Base-by-base conservation (phyloP, 2,113 vertebrate species). In the Amphiprion ocellaris region DNA sequence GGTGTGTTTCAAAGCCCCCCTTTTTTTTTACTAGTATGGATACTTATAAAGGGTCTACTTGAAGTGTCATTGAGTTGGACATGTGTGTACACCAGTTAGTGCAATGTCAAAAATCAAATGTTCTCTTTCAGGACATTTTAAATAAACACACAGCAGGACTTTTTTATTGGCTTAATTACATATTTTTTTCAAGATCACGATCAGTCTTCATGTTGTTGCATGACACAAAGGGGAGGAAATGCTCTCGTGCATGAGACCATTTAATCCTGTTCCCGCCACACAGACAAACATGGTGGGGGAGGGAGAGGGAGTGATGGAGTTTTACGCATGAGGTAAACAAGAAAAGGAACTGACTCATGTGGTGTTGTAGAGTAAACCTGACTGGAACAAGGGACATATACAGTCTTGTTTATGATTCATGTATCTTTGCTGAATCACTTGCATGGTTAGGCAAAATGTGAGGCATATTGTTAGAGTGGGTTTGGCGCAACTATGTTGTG, bases 301-400 rank as follows among this genome's bases (percentile, higher is more conserved):
- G 21, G 10, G 16, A 47, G 23, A 63, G 77, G 71, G 84, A 64
- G 58, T 64, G 72, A 72, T 79, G 55, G 55, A 44, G 8, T 58
- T 73, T 56, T 52, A 69, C 21, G 58, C 4, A 56, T 10, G n/a
- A 49, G 24, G 30, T 83, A 68, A 82, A 84, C 53, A 69, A 72
- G 23, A 49, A 62, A 33, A 54, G 2, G 4, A 55, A 46, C 0
- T 37, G 21, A 58, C 12, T 33, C 17, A 3, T 64, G 28, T 47
- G 24, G 30, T 3, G 33, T n/a, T 23, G 16, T 30, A 17, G 12
- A 14, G 33, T 23, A 52, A 75, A 33, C 3, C 5, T 28, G 9
- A 52, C 16, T 23, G 19, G 19, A 23, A 39, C 10, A 49, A 33
- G 24, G 50, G 47, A 3, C 3, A 16, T 16, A 10, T 1, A 1